Conservation (phyloP, 2,888 invertebrate species). For the Callyntrura sp. region DNA sequence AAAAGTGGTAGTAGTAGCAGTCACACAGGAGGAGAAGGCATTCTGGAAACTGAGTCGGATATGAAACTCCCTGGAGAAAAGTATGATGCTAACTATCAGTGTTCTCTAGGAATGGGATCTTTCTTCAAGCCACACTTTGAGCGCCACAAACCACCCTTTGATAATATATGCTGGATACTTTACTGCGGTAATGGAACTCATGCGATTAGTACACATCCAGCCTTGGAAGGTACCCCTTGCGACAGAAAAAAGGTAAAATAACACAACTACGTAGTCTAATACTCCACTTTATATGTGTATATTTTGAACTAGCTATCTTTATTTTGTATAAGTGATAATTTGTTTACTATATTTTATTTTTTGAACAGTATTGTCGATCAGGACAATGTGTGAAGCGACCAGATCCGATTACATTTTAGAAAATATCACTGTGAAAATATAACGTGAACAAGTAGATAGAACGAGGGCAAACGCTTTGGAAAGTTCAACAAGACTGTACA, state of each 20-base stretch:
- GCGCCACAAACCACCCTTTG: slow-evolving; percentile 84
- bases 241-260: slow-evolving; percentile 81
- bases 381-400: slow-evolving; percentile 77
- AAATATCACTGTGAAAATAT: neutral
- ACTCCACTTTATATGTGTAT: neutral
- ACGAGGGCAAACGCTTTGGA: neutral
- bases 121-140: slow-evolving; percentile 85
- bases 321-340: neutral
- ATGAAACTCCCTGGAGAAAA: slow-evolving; percentile 84
- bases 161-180: slow-evolving; percentile 85
- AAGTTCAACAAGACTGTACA: slow-evolving; percentile 19
- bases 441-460: neutral
- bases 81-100: slow-evolving; percentile 84
- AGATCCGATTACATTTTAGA: slow-evolving; percentile 28
- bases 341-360: slow-evolving; percentile 25
- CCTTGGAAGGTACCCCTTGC: slow-evolving; percentile 85
- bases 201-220: slow-evolving; percentile 85
- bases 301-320: neutral
- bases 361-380: slow-evolving; percentile 71
- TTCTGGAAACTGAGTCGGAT: slow-evolving; percentile 51
- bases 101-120: slow-evolving; percentile 84
- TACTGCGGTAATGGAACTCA: slow-evolving; percentile 85
- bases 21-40: neutral
- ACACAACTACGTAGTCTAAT: neutral
- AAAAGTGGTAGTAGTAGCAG: slow-evolving; percentile 12